Evolutionary conservation across 2,797 vertebrate species (phyloP).

Genomic region (Darevskia mixta): DNA sequence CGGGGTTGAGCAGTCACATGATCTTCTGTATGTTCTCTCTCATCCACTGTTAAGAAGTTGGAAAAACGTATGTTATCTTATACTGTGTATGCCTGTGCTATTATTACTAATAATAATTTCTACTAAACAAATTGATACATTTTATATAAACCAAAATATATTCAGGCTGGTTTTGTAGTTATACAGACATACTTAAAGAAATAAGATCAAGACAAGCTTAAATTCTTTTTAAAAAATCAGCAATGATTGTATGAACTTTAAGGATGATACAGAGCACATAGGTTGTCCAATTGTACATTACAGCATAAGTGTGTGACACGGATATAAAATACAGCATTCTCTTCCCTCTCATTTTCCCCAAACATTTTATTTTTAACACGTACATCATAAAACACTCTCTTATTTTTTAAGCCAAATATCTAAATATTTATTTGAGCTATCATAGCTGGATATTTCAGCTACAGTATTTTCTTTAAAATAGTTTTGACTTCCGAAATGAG

Average conservation of each 20-base stretch:
- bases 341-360: too few relatives aligned
- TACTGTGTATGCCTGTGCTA: neutral
- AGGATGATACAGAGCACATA: neutral
- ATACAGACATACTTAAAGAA: neutral
- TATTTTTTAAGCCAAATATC: neutral
- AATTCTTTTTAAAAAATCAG: neutral
- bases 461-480: neutral
- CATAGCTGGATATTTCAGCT: neutral
- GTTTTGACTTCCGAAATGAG: neutral
- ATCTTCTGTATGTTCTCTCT: slow-evolving; percentile 51
- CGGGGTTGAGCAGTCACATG: slow-evolving; percentile 36
- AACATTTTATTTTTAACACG: neutral
- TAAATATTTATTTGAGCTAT: neutral
- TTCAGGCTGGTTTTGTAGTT: neutral
- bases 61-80: slow-evolving; percentile 12
- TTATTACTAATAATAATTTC: neutral
- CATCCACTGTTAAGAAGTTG: slow-evolving; percentile 35
- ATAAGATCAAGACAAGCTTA: neutral
- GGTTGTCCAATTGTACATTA: neutral
- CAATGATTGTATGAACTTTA: neutral
- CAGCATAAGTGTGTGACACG: neutral
- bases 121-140: neutral
- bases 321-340: neutral
- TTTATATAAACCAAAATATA: neutral
- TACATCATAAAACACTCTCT: neutral